Conservation (phyloP, 1,140 invertebrate species). For the Apis cerana region DNA sequence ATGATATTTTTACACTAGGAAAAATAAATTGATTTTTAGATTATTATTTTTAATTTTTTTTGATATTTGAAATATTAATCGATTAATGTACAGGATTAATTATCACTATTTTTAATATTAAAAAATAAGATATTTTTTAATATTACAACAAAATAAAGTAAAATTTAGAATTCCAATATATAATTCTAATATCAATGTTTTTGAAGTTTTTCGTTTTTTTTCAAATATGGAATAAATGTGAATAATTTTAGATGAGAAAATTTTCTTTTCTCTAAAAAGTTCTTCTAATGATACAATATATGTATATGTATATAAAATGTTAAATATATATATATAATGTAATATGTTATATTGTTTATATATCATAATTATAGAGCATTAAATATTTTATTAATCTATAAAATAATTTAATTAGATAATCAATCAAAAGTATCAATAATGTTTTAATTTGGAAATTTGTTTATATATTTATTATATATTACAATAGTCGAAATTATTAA, state of each 20-base stretch:
- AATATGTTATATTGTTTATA: neutral
- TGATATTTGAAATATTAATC: too few species aligned
- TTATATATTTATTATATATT: neutral
- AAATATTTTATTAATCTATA: neutral
- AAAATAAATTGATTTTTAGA: neutral
- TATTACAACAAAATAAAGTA: neutral
- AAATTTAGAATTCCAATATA: neutral
- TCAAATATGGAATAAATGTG: neutral
- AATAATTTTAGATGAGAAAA: neutral
- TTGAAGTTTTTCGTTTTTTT: neutral
- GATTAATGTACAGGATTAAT: neutral
- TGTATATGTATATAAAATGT: neutral
- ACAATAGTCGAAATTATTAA: neutral
- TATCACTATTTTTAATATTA: neutral
- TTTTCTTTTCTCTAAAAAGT: neutral
- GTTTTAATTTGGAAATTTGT: neutral
- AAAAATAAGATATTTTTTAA: neutral
- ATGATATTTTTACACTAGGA: neutral
- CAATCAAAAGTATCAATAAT: neutral
- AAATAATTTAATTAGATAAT: neutral
- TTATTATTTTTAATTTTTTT: neutral
- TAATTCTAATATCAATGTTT: neutral
- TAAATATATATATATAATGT: neutral
- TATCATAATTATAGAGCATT: neutral
- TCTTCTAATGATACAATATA: too few species aligned